phyloP scores from a whole-genome alignment of 2,113 vertebrate genomes.

The Gobiocypris rarus region DNA sequence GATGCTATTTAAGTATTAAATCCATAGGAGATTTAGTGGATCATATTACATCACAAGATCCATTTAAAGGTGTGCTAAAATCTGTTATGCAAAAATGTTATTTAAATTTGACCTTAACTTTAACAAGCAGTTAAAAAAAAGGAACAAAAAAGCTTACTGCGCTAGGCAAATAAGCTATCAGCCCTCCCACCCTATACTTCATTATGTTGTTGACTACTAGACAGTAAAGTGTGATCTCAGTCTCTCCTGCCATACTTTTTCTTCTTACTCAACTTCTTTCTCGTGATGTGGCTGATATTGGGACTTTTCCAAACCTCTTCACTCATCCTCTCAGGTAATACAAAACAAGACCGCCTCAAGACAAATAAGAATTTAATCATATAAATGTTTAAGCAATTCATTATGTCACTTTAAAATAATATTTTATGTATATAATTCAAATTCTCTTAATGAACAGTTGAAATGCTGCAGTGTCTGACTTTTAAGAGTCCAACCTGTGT shows the following conservation, averaged over 20 bases:
- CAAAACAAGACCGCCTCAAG: neutral
- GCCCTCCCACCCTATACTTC: neutral
- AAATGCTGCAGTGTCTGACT: slow-evolving; percentile 4
- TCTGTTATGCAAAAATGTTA: no score
- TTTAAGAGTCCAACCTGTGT: neutral
- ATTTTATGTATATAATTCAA: neutral
- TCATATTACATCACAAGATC: no score
- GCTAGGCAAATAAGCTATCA: neutral
- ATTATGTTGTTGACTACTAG: neutral
- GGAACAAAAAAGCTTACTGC: no score
- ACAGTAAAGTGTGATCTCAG: neutral
- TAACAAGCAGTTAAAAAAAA: no score
- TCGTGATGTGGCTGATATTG: slow-evolving; percentile 12
- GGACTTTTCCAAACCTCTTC: neutral
- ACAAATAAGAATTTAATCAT: neutral
- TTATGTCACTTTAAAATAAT: neutral
- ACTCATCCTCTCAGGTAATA: slow-evolving; percentile 7
- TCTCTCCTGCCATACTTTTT: neutral
- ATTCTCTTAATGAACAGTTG: neutral
- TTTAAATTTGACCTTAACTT: no score
- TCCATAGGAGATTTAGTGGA: no score
- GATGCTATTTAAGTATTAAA: no score
- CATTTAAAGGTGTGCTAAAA: no score
- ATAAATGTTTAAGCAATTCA: neutral
- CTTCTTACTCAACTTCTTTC: neutral